Evolutionary conservation across 2,888 invertebrate genomes (phyloP), one percentile per base, ranked within the genome.

Genomic region (Ennomos fuscantarius): DNA sequence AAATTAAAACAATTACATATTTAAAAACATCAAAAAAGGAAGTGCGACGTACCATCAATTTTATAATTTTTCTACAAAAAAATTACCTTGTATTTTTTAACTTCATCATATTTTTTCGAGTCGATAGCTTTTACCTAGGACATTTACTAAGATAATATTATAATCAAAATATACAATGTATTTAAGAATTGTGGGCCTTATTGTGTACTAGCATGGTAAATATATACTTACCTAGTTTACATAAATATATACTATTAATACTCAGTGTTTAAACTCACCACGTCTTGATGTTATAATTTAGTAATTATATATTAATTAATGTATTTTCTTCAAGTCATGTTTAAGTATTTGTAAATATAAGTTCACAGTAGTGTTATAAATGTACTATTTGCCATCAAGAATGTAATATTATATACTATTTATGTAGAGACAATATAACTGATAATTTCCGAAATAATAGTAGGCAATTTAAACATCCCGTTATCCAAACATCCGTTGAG

Each of bases 251-350:
- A 47, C 13, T 44, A 51, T 13, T 24, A 24, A 55, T 43, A 50
- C 9, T 36, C 55, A 86, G 88, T 89, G 87, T 58, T 82, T 74
- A 91, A 91, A 81, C 89, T 88, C 89, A 91, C 91, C 91, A 91
- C 89, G 91, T 91, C 81, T 90, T 79, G 10, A 79, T 66, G 58
- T 62, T 62, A 15, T 72, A 67, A 55, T 42, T 65, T 65, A 46
- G 50, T 58, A 66, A 62, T 48, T 57, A 54, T 66, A 34, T 56
- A 60, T 60, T 51, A 9, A 31, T 49, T 40, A 46, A 49, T 49
- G 33, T 55, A 44, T 44, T 49, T 40, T 46, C 44, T 1, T 13
- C 10, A 37, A 33, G n/a, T 24, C 24, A 24, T 24, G 24, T 24
- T 24, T 24, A 24, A 24, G 24, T 24, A 6, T 24, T 24, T 24